A percentile compares a stretch with the other conserved stretches of the same genome.
Evolutionary conservation across 2,888 invertebrate species (phyloP).

Genomic region (Liopterus haemorrhoidalis): DNA sequence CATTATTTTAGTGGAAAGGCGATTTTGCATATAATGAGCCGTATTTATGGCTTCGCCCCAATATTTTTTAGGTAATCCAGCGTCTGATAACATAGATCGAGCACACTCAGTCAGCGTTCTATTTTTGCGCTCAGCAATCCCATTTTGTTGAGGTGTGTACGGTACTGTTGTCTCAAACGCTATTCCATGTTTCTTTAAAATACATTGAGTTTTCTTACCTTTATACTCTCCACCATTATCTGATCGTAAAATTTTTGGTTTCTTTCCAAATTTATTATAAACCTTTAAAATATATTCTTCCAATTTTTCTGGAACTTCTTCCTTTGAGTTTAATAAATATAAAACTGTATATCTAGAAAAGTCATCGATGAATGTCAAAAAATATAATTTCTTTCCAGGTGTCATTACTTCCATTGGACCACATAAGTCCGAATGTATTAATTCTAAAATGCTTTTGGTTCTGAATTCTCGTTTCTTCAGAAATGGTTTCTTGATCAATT

Average conservation of each 20-base stretch:
- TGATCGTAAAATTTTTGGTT: slow-evolving; percentile 29
- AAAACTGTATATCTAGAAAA: slow-evolving; percentile 23
- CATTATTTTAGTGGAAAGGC: slow-evolving; percentile 22
- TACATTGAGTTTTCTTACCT: slow-evolving; percentile 29
- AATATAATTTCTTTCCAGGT: too few relatives aligned
- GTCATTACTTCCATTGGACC: too few relatives aligned
- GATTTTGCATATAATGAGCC: slow-evolving; percentile 28
- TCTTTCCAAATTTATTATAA: slow-evolving; percentile 35
- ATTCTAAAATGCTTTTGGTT: too few relatives aligned
- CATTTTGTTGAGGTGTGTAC: slow-evolving; percentile 41
- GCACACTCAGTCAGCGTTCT: slow-evolving; percentile 38
- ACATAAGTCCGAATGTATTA: too few relatives aligned
- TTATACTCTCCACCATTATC: slow-evolving; percentile 36
- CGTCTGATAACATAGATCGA: slow-evolving; percentile 33
- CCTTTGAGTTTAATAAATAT: slow-evolving; percentile 31
- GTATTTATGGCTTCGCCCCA: slow-evolving; percentile 39
- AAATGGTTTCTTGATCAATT: too few relatives aligned
- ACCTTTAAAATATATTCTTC: slow-evolving; percentile 28
- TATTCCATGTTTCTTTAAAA: slow-evolving; percentile 32
- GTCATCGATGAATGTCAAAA: slow-evolving; percentile 29
- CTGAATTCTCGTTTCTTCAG: too few relatives aligned
- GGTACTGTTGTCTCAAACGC: slow-evolving; percentile 34
- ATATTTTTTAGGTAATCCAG: slow-evolving; percentile 28
- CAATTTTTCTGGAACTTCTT: slow-evolving; percentile 24
- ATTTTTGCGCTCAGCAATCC: slow-evolving; percentile 38